Conservation (phyloP, 2,888 invertebrate genomes). For the Choreutis nemorana region DNA sequence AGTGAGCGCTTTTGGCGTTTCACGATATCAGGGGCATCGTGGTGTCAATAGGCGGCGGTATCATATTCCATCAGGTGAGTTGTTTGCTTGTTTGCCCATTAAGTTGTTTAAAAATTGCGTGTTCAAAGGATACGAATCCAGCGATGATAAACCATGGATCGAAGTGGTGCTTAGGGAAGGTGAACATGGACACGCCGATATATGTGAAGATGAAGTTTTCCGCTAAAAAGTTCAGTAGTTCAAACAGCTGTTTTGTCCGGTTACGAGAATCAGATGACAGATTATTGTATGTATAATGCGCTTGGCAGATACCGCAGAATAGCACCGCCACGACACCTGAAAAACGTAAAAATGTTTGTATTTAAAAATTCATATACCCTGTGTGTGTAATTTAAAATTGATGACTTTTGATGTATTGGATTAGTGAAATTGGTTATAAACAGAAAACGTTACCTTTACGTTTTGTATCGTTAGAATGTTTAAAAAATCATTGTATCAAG, state of each 20-base stretch:
- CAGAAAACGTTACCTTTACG: no score
- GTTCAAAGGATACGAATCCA: constrained; percentile 90
- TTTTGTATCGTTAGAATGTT: no score
- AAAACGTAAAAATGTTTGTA: constrained; percentile 5
- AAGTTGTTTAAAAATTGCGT: no score
- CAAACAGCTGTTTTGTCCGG: constrained; percentile 91
- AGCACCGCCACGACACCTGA: constrained; percentile 93
- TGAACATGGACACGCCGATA: constrained; percentile 98
- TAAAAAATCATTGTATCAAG: no score
- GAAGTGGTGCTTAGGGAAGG: constrained; percentile 94
- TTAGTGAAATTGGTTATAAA: no score
- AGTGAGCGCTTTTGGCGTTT: no score
- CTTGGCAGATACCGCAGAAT: constrained; percentile 99
- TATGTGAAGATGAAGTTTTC: constrained; percentile 99
- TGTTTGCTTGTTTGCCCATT: no score
- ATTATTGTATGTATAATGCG: constrained; percentile 98
- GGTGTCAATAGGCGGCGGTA: no score
- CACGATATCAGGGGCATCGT: no score
- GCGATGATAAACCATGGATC: constrained; percentile 90
- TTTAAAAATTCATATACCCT: constrained; percentile 5
- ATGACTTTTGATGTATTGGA: no score
- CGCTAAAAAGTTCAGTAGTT: constrained; percentile 92
- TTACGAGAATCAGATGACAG: constrained; percentile 86
- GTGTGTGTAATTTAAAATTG: no score
- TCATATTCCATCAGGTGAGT: no score